phyloP scores from a whole-genome alignment of 1,140 invertebrate species.

The Protaetia brevitarsis region DNA sequence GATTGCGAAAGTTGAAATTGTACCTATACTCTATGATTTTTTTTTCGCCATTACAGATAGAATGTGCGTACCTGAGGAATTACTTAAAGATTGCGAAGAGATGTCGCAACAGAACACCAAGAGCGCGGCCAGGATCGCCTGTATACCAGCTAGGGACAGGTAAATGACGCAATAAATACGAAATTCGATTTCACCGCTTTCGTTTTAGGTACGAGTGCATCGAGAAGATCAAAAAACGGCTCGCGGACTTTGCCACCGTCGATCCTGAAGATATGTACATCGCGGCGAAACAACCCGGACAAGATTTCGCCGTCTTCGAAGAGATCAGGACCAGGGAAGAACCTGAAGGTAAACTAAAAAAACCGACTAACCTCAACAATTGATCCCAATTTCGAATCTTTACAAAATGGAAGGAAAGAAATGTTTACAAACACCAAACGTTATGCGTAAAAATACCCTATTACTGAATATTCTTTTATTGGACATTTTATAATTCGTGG shows the following conservation, averaged over 20 bases:
- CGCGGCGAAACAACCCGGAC: constrained; percentile 63
- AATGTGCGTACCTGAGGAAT: constrained; percentile 66
- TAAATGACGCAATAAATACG: constrained; percentile 39
- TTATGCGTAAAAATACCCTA: too few species aligned
- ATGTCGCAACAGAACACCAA: constrained; percentile 63
- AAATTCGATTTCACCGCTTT: background rate
- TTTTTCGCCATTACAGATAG: constrained; percentile 63
- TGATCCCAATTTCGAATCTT: too few species aligned
- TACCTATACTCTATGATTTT: too few species aligned
- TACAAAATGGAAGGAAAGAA: too few species aligned
- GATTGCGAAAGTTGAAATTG: too few species aligned
- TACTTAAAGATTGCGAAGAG: constrained; percentile 59
- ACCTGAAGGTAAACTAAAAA: constrained; percentile 55
- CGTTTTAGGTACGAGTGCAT: constrained; percentile 66
- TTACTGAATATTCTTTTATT: too few species aligned
- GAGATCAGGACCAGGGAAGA: constrained; percentile 66
- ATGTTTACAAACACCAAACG: too few species aligned
- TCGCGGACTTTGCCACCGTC: constrained; percentile 75
- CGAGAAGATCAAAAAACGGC: constrained; percentile 64
- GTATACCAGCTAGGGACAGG: constrained; percentile 66
- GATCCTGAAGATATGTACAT: constrained; percentile 85
- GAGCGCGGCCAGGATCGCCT: constrained; percentile 60
- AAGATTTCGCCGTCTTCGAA: constrained; percentile 64
- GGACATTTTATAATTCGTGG: too few species aligned
- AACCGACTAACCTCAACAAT: too few species aligned